A percentile compares a stretch with the other conserved stretches of the same genome.
These are phyloP conservation scores for Salvelinus fontinalis DNA, from an alignment of 2,113 vertebrate genomes.

Conservation along the genomic window DNA sequence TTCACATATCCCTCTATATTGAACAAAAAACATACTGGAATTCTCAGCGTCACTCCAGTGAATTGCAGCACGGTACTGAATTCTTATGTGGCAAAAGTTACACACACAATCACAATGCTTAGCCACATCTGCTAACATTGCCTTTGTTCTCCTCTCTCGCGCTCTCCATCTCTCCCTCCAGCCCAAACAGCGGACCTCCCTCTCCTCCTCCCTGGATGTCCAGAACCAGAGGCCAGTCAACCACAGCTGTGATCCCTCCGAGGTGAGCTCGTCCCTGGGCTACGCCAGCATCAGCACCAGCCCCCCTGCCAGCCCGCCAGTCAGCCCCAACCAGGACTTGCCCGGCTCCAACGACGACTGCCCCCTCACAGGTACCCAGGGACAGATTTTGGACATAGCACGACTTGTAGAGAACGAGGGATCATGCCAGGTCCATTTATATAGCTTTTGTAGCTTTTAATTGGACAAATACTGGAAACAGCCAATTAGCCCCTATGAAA, in stretches of 20 bases:
- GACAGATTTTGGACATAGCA: no score
- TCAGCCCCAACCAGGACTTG: conserved; percentile 65
- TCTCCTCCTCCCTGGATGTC: conserved; percentile 91
- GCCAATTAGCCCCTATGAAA: no score
- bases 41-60: no score
- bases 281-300: conserved; percentile 87
- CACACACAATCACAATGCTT: no score
- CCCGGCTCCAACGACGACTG: conserved; percentile 66
- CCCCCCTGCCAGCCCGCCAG: conserved; percentile 77
- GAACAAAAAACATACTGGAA: no score
- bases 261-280: conserved; percentile 88
- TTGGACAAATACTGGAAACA: no score
- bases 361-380: conserved; percentile 56
- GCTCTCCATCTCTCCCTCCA: conserved; percentile 52
- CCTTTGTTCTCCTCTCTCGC: conserved; percentile 12
- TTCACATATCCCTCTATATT: no score
- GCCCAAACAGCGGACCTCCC: conserved; percentile 94
- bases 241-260: conserved; percentile 90
- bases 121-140: neutral
- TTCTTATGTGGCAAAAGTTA: no score
- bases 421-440: no score
- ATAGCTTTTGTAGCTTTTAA: no score
- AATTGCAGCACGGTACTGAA: no score
- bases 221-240: conserved; percentile 87
- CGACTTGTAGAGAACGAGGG: no score